Evolutionary conservation across 2,113 vertebrate species (phyloP).

Genomic region (Perca flavescens): DNA sequence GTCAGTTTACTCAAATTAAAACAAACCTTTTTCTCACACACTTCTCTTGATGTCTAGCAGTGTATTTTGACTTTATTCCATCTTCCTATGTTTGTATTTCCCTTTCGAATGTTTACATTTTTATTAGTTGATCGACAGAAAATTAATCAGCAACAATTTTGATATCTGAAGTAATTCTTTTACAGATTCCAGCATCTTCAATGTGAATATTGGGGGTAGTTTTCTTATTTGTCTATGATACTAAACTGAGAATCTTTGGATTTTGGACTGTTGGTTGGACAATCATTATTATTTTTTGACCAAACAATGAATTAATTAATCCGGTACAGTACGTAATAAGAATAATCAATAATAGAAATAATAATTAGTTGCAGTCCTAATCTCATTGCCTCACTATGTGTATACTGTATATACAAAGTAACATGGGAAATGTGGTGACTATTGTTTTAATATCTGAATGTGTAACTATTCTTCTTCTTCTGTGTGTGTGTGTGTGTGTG

Average conservation of each 20-base stretch:
- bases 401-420: neutral
- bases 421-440: neutral
- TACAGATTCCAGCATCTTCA: neutral
- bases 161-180: neutral
- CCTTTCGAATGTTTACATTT: neutral
- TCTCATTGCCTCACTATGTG: neutral
- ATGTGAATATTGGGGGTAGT: neutral
- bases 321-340: neutral
- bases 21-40: neutral
- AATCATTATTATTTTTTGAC: neutral
- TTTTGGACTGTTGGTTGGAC: neutral
- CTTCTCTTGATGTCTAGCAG: neutral
- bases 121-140: neutral
- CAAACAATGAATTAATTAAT: neutral
- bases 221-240: neutral
- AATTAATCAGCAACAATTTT: neutral
- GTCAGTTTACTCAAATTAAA: neutral
- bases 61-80: neutral
- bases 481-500: constrained; percentile 1
- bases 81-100: neutral
- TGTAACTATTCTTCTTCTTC: neutral
- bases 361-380: neutral
- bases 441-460: neutral
- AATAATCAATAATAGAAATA: constrained; percentile 4
- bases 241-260: neutral